Base-by-base conservation (phyloP, 2,797 vertebrate genomes). In the Lophura swinhoii region DNA sequence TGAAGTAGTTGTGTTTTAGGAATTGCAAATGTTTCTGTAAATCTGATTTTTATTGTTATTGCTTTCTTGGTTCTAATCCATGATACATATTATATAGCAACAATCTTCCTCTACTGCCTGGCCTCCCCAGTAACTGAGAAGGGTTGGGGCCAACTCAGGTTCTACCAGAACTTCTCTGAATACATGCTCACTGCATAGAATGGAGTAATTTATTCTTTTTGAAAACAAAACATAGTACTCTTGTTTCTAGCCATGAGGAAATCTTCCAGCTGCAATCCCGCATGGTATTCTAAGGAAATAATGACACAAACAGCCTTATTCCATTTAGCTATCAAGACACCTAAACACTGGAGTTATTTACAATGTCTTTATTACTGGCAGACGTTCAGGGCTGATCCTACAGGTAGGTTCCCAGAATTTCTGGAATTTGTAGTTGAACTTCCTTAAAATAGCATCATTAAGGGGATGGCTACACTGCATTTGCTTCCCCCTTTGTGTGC, bases 191-290 rank as follows among this genome's bases (percentile, higher is more conserved):
- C 68, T 88, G 63, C 10, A 7, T 68, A 91, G 49, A 94, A 82
- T 39, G 14, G 53, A 77, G n/a, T 79, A 70, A 85, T 89, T 96
- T 85, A 77, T 77, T 55, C 62, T 83, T 4, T 68, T 80, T 93
- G 58, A 91, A 89, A 94, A 96, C 53, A 93, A 94, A 91, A 84
- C 22, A 84, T 79, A 84, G n/a, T 83, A 55, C 84, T 94, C 72
- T 91, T 91, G 59, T 83, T 91, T 75, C 39, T 87, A 87, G 84
- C 49, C 55, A 85, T 59, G 75, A 51, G 78, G 82, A 91, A 93
- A 75, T 91, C 66, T 87, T 94, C 78, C 94, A 95, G 81, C 66
- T 94, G 93, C 55, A 90, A 51, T 91, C 59, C 63, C 84, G 41
- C 74, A 51, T 60, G 82, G 62, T 35, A 71, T 90, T 94, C 78